These are phyloP conservation scores for Amphipoea lucens DNA, from an alignment of 2,888 invertebrate genomes.

Conservation along the genomic window DNA sequence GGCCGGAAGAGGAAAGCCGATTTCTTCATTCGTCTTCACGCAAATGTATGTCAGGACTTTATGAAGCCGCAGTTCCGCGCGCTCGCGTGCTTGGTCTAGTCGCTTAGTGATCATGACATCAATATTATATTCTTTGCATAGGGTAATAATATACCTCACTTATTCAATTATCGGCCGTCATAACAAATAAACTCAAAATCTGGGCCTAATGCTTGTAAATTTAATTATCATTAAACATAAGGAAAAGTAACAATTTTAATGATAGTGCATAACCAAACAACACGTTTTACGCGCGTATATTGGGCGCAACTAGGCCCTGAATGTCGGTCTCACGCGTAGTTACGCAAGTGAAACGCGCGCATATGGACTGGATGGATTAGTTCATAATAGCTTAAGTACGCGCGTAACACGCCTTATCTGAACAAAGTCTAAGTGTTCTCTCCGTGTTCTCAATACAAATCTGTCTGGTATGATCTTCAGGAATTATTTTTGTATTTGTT, in stretches of 20 bases:
- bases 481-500: conserved; percentile 36
- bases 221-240: conserved; percentile 30
- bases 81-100: conserved; percentile 3
- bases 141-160: not conserved
- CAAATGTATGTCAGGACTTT: not conserved
- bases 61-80: not conserved
- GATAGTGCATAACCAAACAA: conserved; percentile 8
- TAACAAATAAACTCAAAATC: conserved; percentile 26
- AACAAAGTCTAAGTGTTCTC: conserved; percentile 3
- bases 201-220: conserved; percentile 58
- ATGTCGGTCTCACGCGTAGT: not conserved
- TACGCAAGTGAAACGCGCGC: not conserved
- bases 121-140: conserved; percentile 19
- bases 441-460: conserved; percentile 15
- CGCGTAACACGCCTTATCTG: not conserved
- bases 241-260: conserved; percentile 6
- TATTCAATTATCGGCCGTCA: conserved; percentile 1
- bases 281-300: conserved; percentile 5
- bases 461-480: conserved; percentile 7
- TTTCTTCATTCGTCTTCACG: not conserved
- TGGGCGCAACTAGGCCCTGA: not conserved
- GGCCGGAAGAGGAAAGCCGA: not conserved
- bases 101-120: not conserved
- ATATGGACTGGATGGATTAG: not conserved
- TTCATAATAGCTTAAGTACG: not conserved